Evolutionary conservation across 2,113 vertebrate genomes (phyloP).

Genomic region (Rostratula benghalensis): DNA sequence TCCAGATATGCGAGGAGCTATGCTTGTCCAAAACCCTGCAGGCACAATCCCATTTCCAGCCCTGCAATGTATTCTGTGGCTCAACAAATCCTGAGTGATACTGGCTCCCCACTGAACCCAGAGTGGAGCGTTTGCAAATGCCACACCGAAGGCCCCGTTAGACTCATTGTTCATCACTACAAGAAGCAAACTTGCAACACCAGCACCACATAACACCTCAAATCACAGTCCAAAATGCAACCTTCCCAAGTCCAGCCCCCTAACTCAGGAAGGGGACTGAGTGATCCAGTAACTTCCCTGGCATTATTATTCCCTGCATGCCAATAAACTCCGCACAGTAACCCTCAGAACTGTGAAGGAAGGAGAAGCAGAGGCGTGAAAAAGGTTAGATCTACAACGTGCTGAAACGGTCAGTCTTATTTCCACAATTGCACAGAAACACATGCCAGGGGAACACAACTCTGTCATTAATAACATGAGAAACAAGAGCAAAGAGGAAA

Average conservation of each 20-base stretch:
- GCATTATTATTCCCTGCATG: no score
- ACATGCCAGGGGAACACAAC: neutral
- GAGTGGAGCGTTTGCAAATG: neutral
- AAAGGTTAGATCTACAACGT: neutral
- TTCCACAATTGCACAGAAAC: neutral
- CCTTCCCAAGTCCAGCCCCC: neutral
- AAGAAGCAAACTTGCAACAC: neutral
- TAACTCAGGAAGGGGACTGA: neutral
- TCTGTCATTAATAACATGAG: neutral
- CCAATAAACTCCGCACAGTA: neutral
- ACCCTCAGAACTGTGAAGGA: neutral
- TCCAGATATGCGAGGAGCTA: neutral
- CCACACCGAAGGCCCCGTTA: neutral
- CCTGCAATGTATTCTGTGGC: neutral
- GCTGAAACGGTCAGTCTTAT: neutral
- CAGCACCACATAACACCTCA: neutral
- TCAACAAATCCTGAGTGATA: neutral
- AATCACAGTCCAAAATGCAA: neutral
- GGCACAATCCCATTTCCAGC: neutral
- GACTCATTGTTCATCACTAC: neutral
- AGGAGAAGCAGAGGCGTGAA: neutral
- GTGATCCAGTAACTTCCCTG: neutral
- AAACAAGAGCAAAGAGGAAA: neutral
- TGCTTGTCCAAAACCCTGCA: neutral
- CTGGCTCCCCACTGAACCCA: neutral